Base-by-base conservation (phyloP, 2,797 vertebrate species). In the Limnodromus scolopaceus region DNA sequence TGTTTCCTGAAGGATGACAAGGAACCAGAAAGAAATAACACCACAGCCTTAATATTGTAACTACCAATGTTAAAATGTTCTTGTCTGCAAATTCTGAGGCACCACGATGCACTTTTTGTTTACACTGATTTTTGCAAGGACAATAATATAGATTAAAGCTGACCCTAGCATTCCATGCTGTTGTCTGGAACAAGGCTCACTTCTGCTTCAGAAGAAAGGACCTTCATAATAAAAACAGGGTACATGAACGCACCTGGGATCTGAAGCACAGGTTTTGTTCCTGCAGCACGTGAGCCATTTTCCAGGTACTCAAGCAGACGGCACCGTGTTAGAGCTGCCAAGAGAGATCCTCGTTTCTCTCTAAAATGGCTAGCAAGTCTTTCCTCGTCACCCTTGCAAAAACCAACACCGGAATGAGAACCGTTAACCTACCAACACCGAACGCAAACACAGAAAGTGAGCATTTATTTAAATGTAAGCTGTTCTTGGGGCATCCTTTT, bases 221-320 rank as follows among this genome's bases (percentile, higher is more conserved):
- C 12, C 3, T 7, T n/a, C 20, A 4, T 27, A 78, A 53, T 11
- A 75, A 72, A 82, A 75, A 10, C 0, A 77, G 7, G 34, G 18
- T 5, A 7, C 18, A 4, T 0, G 3, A 69, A 48, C 14, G 11
- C 0, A 8, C 27, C 76, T 9, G 43, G 54, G 34, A 34, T 18
- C 27, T 58, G 58, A 87, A 65, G 48, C 34, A 53, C n/a, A 3
- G 63, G 10, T 51, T 41, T 43, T 75, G 38, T 3, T 69, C 82
- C 72, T 60, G 57, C 76, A 79, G 69, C 49, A 28, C 6, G 3
- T 7, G 64, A 97, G 45, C 71, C 54, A 34, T 70, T 61, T 92
- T 36, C 57, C 84, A 95, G 92, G 78, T 87, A 63, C 34, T 41
- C 46, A 19, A 54, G 79, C 74, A 96, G 88, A 76, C 81, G 63